Evolutionary conservation across 92 coral and sea anemone species (phyloP).

Genomic region (Parazoanthus swiftii): DNA sequence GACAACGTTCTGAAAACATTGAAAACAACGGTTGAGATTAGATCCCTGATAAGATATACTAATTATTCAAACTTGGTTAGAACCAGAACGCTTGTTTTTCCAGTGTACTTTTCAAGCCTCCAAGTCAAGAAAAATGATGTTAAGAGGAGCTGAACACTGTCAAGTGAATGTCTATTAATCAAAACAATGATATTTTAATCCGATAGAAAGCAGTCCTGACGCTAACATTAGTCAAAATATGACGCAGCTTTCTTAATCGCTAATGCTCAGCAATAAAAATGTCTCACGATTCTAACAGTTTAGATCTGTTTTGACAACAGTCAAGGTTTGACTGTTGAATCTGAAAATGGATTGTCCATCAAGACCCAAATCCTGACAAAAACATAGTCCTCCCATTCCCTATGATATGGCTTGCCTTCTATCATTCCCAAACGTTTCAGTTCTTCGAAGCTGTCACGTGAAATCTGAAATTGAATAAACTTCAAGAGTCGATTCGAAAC

Average conservation of each 20-base stretch:
- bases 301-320: slow-evolving; percentile 10
- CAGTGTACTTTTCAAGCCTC: background rate
- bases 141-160: background rate
- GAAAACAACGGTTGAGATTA: background rate
- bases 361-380: background rate
- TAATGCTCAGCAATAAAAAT: background rate
- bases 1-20: background rate
- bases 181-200: background rate
- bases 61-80: background rate
- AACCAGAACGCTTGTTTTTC: background rate
- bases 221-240: background rate
- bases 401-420: background rate
- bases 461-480: background rate
- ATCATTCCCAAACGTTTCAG: background rate
- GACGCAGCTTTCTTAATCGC: background rate
- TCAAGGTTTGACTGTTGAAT: background rate
- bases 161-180: background rate
- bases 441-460: background rate
- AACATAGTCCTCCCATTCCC: background rate
- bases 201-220: background rate
- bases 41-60: slow-evolving; percentile 19
- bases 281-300: background rate
- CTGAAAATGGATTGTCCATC: background rate
- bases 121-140: background rate
- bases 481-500: background rate